Evolutionary conservation across 2,797 vertebrate genomes (phyloP).

Genomic region (Siniperca undulata): DNA sequence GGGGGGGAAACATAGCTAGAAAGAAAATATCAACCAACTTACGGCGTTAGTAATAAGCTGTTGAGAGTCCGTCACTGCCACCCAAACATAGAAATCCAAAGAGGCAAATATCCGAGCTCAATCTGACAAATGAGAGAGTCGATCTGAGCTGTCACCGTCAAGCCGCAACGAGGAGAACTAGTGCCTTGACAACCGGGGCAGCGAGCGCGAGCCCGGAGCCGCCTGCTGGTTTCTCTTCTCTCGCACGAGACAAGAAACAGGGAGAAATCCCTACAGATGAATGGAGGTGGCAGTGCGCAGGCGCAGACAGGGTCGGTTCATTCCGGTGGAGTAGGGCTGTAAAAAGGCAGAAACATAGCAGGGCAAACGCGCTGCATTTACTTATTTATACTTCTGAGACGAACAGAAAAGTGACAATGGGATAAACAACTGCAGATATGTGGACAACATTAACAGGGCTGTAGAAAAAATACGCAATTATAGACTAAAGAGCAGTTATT

Average conservation of each 20-base stretch:
- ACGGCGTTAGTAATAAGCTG: conserved; percentile 31
- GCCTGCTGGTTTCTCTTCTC: conserved; percentile 73
- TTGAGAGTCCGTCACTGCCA: conserved; percentile 24
- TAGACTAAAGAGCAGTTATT: not conserved
- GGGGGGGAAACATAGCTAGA: not conserved
- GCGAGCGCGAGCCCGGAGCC: conserved; percentile 64
- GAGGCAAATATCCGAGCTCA: conserved; percentile 30
- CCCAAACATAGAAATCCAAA: conserved; percentile 43
- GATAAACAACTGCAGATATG: not conserved
- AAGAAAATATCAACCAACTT: conserved; percentile 54
- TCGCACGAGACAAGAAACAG: conserved; percentile 60
- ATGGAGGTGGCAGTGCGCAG: conserved; percentile 71
- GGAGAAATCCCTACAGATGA: conserved; percentile 56
- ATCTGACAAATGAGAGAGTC: conserved; percentile 14
- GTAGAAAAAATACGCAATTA: no score
- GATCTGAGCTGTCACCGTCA: conserved; percentile 53
- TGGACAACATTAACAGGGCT: not conserved
- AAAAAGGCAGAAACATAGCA: conserved; percentile 10
- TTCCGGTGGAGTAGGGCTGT: conserved; percentile 60
- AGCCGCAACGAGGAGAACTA: conserved; percentile 41
- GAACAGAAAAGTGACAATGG: not conserved
- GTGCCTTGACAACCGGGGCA: conserved; percentile 56
- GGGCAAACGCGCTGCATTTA: conserved; percentile 9
- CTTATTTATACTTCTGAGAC: not conserved
- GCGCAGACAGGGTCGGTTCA: conserved; percentile 69